Conservation (phyloP, 2,113 vertebrate genomes). For the Stegostoma tigrinum region DNA sequence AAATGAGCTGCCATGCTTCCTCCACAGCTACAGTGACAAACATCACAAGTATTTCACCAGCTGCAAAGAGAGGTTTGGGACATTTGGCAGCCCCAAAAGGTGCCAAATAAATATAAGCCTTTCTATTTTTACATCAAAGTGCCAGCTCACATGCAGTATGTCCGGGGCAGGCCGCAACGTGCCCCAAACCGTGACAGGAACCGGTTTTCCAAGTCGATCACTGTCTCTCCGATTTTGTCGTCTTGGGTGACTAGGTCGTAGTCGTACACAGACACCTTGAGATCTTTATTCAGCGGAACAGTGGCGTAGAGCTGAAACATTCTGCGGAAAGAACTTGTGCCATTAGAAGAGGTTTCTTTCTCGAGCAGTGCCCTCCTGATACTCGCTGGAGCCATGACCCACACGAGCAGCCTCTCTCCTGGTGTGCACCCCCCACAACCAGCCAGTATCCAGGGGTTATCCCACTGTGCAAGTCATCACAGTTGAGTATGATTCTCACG, state of each 20-base stretch:
- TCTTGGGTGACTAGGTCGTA: conserved; percentile 54
- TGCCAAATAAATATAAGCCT: not conserved
- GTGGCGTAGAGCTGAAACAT: conserved; percentile 53
- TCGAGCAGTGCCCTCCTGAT: not conserved
- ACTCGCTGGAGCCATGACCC: not conserved
- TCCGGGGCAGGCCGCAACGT: conserved; percentile 56
- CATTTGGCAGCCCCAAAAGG: not conserved
- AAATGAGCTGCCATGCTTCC: too few relatives aligned
- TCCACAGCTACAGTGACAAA: too few relatives aligned
- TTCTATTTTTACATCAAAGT: not conserved
- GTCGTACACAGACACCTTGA: conserved; percentile 54
- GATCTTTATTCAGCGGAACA: conserved; percentile 61
- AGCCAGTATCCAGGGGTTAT: not conserved
- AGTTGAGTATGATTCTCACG: not conserved
- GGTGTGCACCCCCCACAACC: not conserved
- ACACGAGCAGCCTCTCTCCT: not conserved
- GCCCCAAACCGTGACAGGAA: conserved; percentile 55
- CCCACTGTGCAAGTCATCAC: not conserved
- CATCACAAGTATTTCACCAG: too few relatives aligned
- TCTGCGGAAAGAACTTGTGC: conserved; percentile 41
- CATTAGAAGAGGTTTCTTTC: not conserved
- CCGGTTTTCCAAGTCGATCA: conserved; percentile 61
- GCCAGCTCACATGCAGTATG: conserved; percentile 51
- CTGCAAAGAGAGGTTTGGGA: too few relatives aligned
- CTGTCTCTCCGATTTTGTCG: conserved; percentile 56